Conservation (phyloP, 1,140 invertebrate genomes). For the Caenorhabditis tropicalis region DNA sequence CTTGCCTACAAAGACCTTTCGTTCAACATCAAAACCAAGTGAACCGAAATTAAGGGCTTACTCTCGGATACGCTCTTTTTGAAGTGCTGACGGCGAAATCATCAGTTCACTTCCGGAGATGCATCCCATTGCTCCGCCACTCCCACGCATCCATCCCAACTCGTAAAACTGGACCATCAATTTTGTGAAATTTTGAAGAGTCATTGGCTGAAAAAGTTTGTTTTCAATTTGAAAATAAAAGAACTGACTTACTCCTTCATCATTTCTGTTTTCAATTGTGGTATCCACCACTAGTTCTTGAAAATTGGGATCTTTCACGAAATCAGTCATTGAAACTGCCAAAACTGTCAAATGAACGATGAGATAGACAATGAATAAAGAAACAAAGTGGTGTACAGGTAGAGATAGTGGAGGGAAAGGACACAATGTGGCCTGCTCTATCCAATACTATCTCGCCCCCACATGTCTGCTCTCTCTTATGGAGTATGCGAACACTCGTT, state of each 20-base stretch:
- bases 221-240: neutral
- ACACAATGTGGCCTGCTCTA: constrained; percentile 19
- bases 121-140: constrained; percentile 52
- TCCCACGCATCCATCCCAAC: constrained; percentile 54
- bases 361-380: neutral
- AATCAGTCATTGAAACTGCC: neutral
- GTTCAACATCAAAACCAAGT: constrained; percentile 15
- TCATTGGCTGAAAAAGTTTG: constrained; percentile 45
- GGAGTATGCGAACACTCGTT: neutral
- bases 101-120: constrained; percentile 30
- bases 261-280: neutral
- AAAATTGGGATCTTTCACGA: constrained; percentile 35
- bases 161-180: constrained; percentile 48
- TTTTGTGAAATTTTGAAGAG: constrained; percentile 30
- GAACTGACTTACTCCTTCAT: neutral
- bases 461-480: neutral
- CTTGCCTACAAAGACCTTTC: constrained; percentile 44
- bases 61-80: constrained; percentile 81
- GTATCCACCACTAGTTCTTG: constrained; percentile 18
- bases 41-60: constrained; percentile 46
- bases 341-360: neutral
- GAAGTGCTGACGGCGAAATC: constrained; percentile 90
- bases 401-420: neutral
- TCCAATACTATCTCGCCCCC: constrained; percentile 14
- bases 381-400: constrained; percentile 4